Base-by-base conservation (phyloP, 2,797 vertebrate genomes). In the Channa striata region DNA sequence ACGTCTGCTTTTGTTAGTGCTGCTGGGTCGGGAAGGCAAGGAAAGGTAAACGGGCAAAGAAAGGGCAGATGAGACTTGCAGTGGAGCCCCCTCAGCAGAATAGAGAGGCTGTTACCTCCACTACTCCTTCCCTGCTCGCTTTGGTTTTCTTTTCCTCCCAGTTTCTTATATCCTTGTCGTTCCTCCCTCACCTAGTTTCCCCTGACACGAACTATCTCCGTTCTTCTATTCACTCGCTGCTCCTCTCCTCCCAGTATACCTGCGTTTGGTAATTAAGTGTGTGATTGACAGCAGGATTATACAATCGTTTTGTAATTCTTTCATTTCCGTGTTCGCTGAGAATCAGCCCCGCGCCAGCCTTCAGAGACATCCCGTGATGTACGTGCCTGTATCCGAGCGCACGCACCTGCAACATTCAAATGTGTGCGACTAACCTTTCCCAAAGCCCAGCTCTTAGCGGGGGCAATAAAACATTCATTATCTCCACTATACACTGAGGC, bases 261-360 rank as follows among this genome's bases (percentile, higher is more conserved):
- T 66, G 30, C 77, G 51, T 78, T 89, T 89, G 85, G 86, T 92
- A 93, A 94, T 86, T 91, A 94, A 91, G 84, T 88, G 80, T 88
- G 87, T 79, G 68, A 90, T 58, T 87, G 79, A 87, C 90, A 86
- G 87, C 86, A 77, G 90, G 92, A 85, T 88, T 90, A 90, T 77
- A 80, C 16, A 46, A 69, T 90, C 62, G 49, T 62, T 84, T 90
- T 94, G 85, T 85, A 85, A 89, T 92, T 85, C 91, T 93, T 93
- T 94, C 81, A 89, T 91, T 93, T 89, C 87, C 90, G 90, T 82
- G 89, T 92, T 82, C 74, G 86, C 89, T 30, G 85, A 89, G 77
- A 91, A 86, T 70, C 84, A 91, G 74, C 86, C 42, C 34, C 73
- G 70, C 49, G 79, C 61, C 11, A 37, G 40, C 53, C 64, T 74